Evolutionary conservation across 2,113 vertebrate species (phyloP).

Genomic region (Numenius arquata): DNA sequence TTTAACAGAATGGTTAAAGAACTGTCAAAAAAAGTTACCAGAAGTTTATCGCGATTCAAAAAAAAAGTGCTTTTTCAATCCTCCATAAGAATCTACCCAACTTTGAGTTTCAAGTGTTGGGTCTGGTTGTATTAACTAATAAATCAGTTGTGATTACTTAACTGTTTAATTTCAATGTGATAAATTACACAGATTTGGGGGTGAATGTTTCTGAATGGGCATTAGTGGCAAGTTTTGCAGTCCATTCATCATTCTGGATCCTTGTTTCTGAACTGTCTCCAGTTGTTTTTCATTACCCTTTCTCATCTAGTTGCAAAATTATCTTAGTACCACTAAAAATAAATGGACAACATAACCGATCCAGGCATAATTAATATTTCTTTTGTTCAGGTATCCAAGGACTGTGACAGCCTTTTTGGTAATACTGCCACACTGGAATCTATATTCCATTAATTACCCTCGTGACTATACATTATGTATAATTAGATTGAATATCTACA

Average conservation of each 20-base stretch:
- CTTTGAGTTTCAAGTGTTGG: neutral
- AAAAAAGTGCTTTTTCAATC: neutral
- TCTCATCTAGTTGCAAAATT: neutral
- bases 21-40: neutral
- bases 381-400: neutral
- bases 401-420: neutral
- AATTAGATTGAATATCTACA: neutral
- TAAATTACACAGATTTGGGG: neutral
- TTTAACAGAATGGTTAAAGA: neutral
- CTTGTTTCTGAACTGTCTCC: neutral
- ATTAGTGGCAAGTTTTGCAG: neutral
- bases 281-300: neutral
- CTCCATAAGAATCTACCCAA: neutral
- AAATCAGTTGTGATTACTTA: neutral
- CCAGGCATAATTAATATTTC: neutral
- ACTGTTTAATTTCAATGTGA: neutral
- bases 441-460: neutral
- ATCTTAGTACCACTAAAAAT: neutral
- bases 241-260: neutral
- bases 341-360: neutral
- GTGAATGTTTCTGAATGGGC: neutral
- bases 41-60: neutral
- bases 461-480: neutral
- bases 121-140: neutral
- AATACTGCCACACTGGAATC: neutral